Percentiles rank a stretch among this genome's conserved stretches.
Evolutionary conservation across 2,113 vertebrate species (phyloP).

Genomic region (Hiodon tergisus): DNA sequence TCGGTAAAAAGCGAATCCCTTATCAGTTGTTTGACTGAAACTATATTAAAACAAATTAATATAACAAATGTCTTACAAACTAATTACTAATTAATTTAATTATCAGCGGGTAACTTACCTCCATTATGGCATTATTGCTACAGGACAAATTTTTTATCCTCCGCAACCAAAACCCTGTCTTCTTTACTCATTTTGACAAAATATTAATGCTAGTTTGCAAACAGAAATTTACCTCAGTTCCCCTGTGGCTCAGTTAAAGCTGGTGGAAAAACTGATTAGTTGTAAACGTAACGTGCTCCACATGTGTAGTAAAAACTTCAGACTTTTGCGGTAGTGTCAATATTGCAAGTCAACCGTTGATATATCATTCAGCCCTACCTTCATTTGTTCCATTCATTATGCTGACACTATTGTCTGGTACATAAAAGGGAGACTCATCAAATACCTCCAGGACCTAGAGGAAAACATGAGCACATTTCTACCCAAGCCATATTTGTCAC

Average conservation of each 20-base stretch:
- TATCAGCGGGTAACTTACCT: no score
- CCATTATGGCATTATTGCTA: no score
- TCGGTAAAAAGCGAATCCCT: no score
- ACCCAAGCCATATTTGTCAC: no score
- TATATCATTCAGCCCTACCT: conserved; percentile 65
- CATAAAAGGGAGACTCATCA: conserved; percentile 85
- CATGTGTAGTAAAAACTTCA: neutral
- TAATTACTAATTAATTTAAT: no score
- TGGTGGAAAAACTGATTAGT: neutral
- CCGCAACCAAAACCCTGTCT: no score
- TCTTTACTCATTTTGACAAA: neutral
- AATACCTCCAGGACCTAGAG: conserved; percentile 79
- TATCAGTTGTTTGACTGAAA: no score
- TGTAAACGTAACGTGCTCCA: neutral
- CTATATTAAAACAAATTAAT: no score
- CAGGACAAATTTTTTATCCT: no score
- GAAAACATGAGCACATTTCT: neutral
- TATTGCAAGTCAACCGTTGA: no score
- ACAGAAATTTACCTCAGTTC: neutral
- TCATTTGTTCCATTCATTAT: conserved; percentile 88
- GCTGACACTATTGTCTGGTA: conserved; percentile 79
- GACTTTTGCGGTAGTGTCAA: neutral
- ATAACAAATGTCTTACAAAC: no score
- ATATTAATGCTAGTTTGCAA: neutral
- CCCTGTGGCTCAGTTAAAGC: neutral